phyloP scores from a whole-genome alignment of 2,113 vertebrate genomes.

The Dicerorhinus sumatrensis region DNA sequence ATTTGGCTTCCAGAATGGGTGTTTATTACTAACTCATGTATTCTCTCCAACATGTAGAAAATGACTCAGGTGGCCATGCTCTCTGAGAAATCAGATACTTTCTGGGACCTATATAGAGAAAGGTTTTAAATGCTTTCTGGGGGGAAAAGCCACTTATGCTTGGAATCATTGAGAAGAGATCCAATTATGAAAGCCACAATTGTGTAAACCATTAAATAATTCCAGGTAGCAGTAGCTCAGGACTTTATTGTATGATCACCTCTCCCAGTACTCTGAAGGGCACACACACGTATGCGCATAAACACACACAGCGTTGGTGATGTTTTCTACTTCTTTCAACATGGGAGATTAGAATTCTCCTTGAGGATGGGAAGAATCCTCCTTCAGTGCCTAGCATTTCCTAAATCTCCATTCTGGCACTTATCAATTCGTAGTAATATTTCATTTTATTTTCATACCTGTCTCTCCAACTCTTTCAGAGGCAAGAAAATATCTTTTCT shows the following conservation, averaged over 20 bases:
- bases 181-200: not conserved
- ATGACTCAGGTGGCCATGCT: not conserved
- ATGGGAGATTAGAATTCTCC: not conserved
- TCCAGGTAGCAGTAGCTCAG: not conserved
- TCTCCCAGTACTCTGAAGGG: not conserved
- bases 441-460: not conserved
- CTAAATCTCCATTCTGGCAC: not conserved
- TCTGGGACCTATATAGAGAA: not conserved
- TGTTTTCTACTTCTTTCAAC: not conserved
- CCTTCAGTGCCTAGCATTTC: not conserved
- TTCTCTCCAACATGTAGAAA: constrained; percentile 39
- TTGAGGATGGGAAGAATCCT: not conserved
- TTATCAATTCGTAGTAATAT: not conserved
- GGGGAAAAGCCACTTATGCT: not conserved
- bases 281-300: not conserved
- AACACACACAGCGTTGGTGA: not conserved
- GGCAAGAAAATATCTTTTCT: not conserved
- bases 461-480: not conserved
- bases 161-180: not conserved
- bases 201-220: not conserved
- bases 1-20: constrained; percentile 50
- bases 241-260: not conserved
- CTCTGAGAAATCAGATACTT: constrained; percentile 33
- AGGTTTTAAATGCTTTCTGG: constrained; percentile 1
- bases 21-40: constrained; percentile 43